Conservation (phyloP, 1,140 invertebrate genomes). For the Diorhabda sublineata region DNA sequence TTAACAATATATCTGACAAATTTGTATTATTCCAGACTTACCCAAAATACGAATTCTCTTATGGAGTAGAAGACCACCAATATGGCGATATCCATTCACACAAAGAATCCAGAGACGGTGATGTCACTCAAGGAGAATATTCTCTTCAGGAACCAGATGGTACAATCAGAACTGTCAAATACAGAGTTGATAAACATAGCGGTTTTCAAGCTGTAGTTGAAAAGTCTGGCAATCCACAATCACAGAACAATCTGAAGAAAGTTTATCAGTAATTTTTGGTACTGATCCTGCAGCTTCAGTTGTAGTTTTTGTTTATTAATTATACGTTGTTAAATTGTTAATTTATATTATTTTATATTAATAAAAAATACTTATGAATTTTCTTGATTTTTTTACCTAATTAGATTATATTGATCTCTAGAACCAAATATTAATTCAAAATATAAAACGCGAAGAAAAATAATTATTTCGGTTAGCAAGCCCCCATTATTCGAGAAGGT, state of each 20-base stretch:
- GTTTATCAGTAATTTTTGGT: background rate
- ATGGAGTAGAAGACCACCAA: conserved; percentile 53
- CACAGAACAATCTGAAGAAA: background rate
- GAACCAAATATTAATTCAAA: too few relatives aligned
- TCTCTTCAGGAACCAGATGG: conserved; percentile 53
- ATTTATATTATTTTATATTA: too few relatives aligned
- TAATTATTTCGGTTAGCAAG: too few relatives aligned
- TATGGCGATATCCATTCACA: conserved; percentile 57
- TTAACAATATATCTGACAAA: background rate
- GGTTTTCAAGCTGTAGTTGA: conserved; percentile 57
- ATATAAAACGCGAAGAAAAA: too few relatives aligned
- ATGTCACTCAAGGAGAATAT: conserved; percentile 39
- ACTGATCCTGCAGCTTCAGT: background rate
- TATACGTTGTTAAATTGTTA: too few relatives aligned
- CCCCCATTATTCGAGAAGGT: too few relatives aligned
- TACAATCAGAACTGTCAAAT: conserved; percentile 59
- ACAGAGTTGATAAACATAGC: conserved; percentile 65
- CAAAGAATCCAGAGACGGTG: conserved; percentile 43
- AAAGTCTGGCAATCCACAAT: conserved; percentile 43
- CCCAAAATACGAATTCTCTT: conserved; percentile 52
- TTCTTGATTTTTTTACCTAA: too few relatives aligned
- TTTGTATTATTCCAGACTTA: background rate
- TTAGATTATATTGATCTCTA: too few relatives aligned
- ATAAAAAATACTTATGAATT: too few relatives aligned
- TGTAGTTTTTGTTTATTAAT: too few relatives aligned